These are phyloP conservation scores for Hirtodrosophila cameraria DNA, from an alignment of 2,888 invertebrate species.

Conservation along the genomic window DNA sequence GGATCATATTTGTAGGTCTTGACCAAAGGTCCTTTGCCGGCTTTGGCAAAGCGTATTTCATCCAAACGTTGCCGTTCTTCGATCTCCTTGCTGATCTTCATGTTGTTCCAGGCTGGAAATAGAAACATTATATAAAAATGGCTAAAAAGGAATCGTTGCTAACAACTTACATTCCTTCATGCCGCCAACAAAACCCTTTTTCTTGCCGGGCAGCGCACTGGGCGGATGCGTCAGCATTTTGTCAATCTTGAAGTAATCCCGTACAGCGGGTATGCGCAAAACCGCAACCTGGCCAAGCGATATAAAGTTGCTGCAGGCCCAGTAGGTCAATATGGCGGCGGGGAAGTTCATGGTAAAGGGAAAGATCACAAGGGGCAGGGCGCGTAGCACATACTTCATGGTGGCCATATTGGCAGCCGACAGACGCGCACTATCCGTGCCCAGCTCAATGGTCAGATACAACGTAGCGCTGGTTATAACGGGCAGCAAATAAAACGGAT, in stretches of 20 bases:
- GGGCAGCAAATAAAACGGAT: conserved; percentile 95
- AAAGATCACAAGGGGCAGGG: conserved; percentile 91
- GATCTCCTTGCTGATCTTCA: conserved; percentile 91
- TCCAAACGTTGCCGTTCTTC: conserved; percentile 91
- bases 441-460: conserved; percentile 91
- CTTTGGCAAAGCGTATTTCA: conserved; percentile 91
- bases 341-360: conserved; percentile 95
- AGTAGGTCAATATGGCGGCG: conserved; percentile 94
- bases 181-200: conserved; percentile 91
- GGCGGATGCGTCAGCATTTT: conserved; percentile 86
- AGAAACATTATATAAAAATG: neutral
- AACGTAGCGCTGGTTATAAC: conserved; percentile 93
- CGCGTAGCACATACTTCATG: conserved; percentile 90
- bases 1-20: conserved; percentile 96
- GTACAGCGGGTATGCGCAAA: conserved; percentile 90
- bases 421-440: conserved; percentile 90
- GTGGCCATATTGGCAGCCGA: conserved; percentile 88
- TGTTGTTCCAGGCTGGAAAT: conserved; percentile 90
- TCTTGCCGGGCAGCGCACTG: conserved; percentile 87
- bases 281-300: conserved; percentile 91
- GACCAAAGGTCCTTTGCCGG: conserved; percentile 93
- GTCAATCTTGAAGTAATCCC: conserved; percentile 91
- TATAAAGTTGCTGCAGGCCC: conserved; percentile 94
- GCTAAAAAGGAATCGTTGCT: neutral
- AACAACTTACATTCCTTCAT: conserved; percentile 90